Base-by-base conservation (phyloP, 2,888 invertebrate genomes). In the Callosobruchus maculatus region DNA sequence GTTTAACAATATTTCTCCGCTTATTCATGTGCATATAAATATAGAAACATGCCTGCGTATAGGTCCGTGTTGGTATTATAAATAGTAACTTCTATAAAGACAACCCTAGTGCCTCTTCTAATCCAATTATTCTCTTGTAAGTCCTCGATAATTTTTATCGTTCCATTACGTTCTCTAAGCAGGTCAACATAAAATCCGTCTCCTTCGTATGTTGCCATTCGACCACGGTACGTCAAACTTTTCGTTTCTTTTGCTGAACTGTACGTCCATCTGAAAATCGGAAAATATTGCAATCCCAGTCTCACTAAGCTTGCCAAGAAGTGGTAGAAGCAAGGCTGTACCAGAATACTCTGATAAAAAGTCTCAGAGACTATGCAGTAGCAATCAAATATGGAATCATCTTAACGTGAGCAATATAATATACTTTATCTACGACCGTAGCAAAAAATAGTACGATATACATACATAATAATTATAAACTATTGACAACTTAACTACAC, bases 61-160 rank as follows among this genome's bases (percentile, higher is more conserved):
- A 84, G 72, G 84, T 94, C 93, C 73, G 92, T 88, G 84, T 95
- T 94, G 0, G 90, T 90, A 83, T 95, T 94, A 85, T 92, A 94
- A 31, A 94, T 87, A 9, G 91, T 90, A 81, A 94, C 94, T 83
- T 94, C 94, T 0, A 94, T 81, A 76, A 94, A 90, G 21, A 94
- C 86, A 0, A 90, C 90, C 78, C 95, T 86, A 0, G 94, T 93
- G 0, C 91, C 92, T 68, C 92, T 86, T 72, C 90, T 89, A 69
- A 95, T 88, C 94, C 94, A 95, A 13, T 90, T 83, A 71, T 88
- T 87, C 0, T 88, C 78, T 81, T 89, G 89, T n/a, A 94, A 85
- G 0, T 88, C 80, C 3, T 83, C 74, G 0, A 93, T 84, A 2
- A 88, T 86, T 0, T 80, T 79, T 18, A 79, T 66, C n/a, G 91